Conservation (phyloP, 2,113 vertebrate genomes). For the Regulus satrapa region DNA sequence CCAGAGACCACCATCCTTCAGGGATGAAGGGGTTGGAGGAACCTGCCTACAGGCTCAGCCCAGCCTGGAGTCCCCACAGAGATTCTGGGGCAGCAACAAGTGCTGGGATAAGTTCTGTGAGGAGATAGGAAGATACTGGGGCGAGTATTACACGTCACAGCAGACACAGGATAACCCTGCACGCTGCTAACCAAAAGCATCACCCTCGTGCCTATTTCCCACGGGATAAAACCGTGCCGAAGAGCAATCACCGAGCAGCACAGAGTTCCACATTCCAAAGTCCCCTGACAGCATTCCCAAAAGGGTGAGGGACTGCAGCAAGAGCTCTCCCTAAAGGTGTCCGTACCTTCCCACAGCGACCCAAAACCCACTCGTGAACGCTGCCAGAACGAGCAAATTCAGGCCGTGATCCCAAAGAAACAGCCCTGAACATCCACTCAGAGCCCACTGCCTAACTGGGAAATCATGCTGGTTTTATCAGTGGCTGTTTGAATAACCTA, state of each 20-base stretch:
- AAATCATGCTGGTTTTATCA: neutral
- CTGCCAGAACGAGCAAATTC: neutral
- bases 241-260: neutral
- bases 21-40: too few species aligned
- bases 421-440: neutral
- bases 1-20: too few species aligned
- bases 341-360: too few species aligned
- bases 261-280: neutral
- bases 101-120: neutral
- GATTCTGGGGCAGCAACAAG: neutral
- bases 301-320: neutral
- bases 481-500: neutral
- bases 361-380: neutral
- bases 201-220: neutral
- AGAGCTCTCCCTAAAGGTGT: neutral
- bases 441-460: neutral
- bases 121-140: neutral
- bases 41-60: too few species aligned
- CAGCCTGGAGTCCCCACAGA: neutral
- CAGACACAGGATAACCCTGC: neutral
- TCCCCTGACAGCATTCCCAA: neutral
- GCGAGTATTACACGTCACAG: neutral
- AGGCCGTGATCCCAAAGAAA: neutral
- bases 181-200: fast-evolving
- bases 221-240: neutral